Conservation (phyloP, 2,113 vertebrate genomes). For the Microcebus murinus region DNA sequence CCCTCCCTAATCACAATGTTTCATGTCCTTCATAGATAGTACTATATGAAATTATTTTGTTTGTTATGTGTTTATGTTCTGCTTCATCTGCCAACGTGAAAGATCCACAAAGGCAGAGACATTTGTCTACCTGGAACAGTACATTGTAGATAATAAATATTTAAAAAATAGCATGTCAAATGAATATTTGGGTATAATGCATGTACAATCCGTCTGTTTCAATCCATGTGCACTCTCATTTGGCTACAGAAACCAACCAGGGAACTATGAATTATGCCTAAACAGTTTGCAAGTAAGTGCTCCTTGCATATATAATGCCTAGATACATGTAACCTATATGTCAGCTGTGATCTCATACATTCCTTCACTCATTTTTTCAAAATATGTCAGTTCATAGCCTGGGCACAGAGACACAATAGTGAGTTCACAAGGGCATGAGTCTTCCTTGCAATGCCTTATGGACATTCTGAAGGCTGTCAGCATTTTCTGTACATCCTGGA, state of each 20-base stretch:
- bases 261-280: not conserved
- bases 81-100: not conserved
- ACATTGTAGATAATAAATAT: not conserved
- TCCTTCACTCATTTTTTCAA: not conserved
- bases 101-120: not conserved
- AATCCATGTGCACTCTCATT: not conserved
- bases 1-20: too few relatives aligned
- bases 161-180: not conserved
- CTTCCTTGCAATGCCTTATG: not conserved
- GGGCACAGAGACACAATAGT: too few relatives aligned
- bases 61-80: not conserved
- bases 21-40: not conserved
- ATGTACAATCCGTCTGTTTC: not conserved
- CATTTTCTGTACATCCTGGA: not conserved
- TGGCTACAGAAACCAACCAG: not conserved
- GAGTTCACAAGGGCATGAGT: fast-evolving
- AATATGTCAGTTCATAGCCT: not conserved
- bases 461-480: not conserved
- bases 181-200: not conserved
- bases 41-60: not conserved
- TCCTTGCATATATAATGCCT: not conserved
- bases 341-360: not conserved
- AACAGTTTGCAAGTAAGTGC: not conserved
- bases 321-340: not conserved
- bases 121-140: fast-evolving